A percentile compares a stretch with the other conserved stretches of the same genome.
phyloP scores from a whole-genome alignment of 2,113 vertebrate species.

The Oryzias celebensis region DNA sequence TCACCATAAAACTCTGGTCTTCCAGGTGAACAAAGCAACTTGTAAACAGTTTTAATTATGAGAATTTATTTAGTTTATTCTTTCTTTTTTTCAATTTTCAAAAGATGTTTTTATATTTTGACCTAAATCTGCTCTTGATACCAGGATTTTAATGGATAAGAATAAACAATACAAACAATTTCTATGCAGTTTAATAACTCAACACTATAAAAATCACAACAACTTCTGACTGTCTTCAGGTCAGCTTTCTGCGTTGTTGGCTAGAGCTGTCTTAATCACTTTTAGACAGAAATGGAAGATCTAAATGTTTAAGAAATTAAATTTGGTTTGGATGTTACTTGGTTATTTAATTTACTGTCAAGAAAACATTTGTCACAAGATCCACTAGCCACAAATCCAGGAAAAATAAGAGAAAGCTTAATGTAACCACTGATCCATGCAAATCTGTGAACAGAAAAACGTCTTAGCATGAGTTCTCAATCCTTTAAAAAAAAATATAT shows the following conservation, averaged over 20 bases:
- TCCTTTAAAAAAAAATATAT: too few species aligned
- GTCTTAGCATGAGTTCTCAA: not conserved
- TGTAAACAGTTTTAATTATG: too few species aligned
- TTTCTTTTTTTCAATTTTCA: too few species aligned
- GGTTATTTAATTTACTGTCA: not conserved
- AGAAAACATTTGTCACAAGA: not conserved
- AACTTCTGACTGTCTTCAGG: not conserved
- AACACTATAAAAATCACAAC: too few species aligned
- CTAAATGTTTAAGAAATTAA: conserved; percentile 7
- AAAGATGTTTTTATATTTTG: too few species aligned
- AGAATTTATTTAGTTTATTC: too few species aligned
- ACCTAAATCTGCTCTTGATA: too few species aligned
- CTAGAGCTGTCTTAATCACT: conserved; percentile 16
- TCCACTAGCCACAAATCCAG: not conserved
- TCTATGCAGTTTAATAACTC: too few species aligned
- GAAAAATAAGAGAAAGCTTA: not conserved
- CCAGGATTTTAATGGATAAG: too few species aligned
- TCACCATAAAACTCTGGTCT: too few species aligned
- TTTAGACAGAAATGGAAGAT: conserved; percentile 26
- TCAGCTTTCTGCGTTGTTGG: conserved; percentile 22
- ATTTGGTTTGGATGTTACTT: not conserved
- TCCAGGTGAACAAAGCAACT: too few species aligned
- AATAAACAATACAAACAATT: too few species aligned
- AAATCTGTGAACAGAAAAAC: not conserved
- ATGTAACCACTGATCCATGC: not conserved